Conservation (phyloP, 2,888 invertebrate species). For the Perdita meconis region DNA sequence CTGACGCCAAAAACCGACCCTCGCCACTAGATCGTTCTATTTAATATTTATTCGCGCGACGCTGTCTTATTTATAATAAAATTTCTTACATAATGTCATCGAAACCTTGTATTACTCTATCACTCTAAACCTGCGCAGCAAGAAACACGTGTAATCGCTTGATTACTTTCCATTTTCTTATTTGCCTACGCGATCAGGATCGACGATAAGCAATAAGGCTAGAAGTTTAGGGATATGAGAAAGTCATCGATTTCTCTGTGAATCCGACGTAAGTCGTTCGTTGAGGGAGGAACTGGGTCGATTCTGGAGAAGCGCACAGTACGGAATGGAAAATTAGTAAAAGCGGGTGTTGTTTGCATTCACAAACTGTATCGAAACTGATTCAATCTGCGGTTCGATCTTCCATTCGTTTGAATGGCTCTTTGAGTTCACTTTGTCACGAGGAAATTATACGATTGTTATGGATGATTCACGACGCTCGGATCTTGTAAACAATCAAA, state of each 20-base stretch:
- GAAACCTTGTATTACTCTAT: constrained; percentile 40
- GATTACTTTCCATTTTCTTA: constrained; percentile 44
- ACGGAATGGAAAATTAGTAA: constrained; percentile 1
- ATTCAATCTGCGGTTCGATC: background rate
- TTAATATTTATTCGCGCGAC: constrained; percentile 75
- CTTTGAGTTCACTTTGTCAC: background rate
- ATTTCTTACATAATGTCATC: constrained; percentile 61
- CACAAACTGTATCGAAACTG: background rate
- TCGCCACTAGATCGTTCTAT: constrained; percentile 51
- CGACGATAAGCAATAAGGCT: background rate
- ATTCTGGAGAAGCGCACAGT: background rate
- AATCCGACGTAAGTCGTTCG: constrained; percentile 9
- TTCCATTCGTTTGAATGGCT: background rate
- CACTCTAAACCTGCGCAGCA: constrained; percentile 2
- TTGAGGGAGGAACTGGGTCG: constrained; percentile 6
- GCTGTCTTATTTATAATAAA: constrained; percentile 75
- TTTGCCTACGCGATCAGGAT: constrained; percentile 37
- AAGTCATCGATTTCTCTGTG: constrained; percentile 23
- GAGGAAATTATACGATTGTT: too few relatives aligned
- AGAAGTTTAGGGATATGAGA: constrained; percentile 6
- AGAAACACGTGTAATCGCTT: background rate
- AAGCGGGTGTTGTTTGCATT: background rate
- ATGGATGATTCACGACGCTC: too few relatives aligned
- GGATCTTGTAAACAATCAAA: too few relatives aligned
- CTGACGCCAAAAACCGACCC: constrained; percentile 9